These are phyloP conservation scores for Cataglyphis livida DNA, from an alignment of 2,888 invertebrate species.

Conservation along the genomic window DNA sequence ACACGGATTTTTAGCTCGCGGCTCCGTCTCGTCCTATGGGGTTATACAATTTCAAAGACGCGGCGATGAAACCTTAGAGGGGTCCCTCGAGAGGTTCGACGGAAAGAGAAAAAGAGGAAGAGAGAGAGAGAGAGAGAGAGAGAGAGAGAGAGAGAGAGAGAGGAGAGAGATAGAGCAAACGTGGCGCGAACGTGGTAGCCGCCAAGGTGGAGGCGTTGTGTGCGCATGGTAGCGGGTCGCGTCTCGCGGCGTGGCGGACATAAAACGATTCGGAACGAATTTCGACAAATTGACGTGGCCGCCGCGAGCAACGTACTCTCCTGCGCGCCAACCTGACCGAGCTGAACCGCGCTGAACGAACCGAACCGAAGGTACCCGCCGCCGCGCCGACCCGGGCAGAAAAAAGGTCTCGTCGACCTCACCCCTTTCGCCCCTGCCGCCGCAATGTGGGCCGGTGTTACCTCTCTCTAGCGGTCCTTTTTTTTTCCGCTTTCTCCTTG, in stretches of 20 bases:
- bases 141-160: not conserved
- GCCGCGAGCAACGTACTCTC: slow-evolving; percentile 75
- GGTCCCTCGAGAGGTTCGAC: slow-evolving; percentile 28
- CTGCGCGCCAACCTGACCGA: slow-evolving; percentile 68
- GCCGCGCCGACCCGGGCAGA: slow-evolving; percentile 1
- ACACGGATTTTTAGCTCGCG: slow-evolving; percentile 49
- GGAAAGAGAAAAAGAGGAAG: slow-evolving; percentile 17
- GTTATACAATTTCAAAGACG: slow-evolving; percentile 55
- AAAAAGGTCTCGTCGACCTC: slow-evolving; percentile 52
- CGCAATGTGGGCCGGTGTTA: slow-evolving; percentile 9
- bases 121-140: slow-evolving; percentile 1
- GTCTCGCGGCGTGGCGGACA: slow-evolving; percentile 81
- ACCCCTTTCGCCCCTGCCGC: slow-evolving; percentile 47
- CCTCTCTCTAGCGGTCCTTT: slow-evolving; percentile 8
- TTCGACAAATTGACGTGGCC: slow-evolving; percentile 85
- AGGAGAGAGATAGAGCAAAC: slow-evolving; percentile 29
- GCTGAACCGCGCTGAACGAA: slow-evolving; percentile 59
- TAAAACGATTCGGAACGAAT: slow-evolving; percentile 86
- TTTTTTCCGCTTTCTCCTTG: slow-evolving; percentile 38
- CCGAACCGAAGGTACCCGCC: slow-evolving; percentile 59
- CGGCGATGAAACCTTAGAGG: slow-evolving; percentile 51
- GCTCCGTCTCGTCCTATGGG: slow-evolving; percentile 33
- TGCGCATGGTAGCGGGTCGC: slow-evolving; percentile 84
- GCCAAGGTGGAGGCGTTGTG: slow-evolving; percentile 75
- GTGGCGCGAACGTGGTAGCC: slow-evolving; percentile 65